Conservation (phyloP, 2,888 invertebrate genomes). For the Pseudanteris insignis region DNA sequence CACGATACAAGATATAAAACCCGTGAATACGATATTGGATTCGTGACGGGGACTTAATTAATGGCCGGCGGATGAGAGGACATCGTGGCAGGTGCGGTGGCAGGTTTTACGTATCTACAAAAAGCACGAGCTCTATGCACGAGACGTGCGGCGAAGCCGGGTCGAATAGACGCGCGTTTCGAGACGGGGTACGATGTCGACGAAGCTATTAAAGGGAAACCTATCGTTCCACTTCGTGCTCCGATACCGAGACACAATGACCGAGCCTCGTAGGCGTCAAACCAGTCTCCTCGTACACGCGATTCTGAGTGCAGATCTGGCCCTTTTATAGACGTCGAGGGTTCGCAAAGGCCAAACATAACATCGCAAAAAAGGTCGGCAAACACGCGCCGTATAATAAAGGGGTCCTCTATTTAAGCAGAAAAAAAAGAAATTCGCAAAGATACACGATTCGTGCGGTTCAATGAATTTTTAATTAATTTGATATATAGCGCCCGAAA, state of each 20-base stretch:
- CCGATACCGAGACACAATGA: slow-evolving; percentile 23
- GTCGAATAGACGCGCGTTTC: slow-evolving; percentile 11
- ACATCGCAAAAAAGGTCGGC: slow-evolving; percentile 35
- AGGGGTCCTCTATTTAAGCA: slow-evolving; percentile 30
- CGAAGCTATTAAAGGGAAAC: slow-evolving; percentile 37
- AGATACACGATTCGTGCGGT: slow-evolving; percentile 37
- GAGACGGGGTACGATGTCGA: slow-evolving; percentile 22
- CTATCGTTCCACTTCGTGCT: slow-evolving; percentile 26
- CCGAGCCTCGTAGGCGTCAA: slow-evolving; percentile 40
- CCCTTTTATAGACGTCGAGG: slow-evolving; percentile 33
- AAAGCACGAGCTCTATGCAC: slow-evolving; percentile 31
- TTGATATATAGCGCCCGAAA: slow-evolving; percentile 26
- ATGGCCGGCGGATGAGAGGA: slow-evolving; percentile 16
- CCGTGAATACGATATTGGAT: slow-evolving; percentile 36
- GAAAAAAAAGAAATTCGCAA: slow-evolving; percentile 21
- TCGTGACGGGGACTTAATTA: slow-evolving; percentile 39
- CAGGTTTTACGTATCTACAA: slow-evolving; percentile 35
- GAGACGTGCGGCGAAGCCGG: slow-evolving; percentile 8
- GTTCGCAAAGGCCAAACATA: slow-evolving; percentile 36
- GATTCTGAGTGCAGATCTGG: slow-evolving; percentile 37
- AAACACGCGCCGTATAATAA: slow-evolving; percentile 37
- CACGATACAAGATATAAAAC: slow-evolving; percentile 41
- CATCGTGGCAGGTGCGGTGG: slow-evolving; percentile 31
- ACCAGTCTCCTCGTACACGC: slow-evolving; percentile 37
- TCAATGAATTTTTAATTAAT: slow-evolving; percentile 42